Evolutionary conservation across 1,140 invertebrate genomes (phyloP).

Genomic region (Drosophila albomicans): DNA sequence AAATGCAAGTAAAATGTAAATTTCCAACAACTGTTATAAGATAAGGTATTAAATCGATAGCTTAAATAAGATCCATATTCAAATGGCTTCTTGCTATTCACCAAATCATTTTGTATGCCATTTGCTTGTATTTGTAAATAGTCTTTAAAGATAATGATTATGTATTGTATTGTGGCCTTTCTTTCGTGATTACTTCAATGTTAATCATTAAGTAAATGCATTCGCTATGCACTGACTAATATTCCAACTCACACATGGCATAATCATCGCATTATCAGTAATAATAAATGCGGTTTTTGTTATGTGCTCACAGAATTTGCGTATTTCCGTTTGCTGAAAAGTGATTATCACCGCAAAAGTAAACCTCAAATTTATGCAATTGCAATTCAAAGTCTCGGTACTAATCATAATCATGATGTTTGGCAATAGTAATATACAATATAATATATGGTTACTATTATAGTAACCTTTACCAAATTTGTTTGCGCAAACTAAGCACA

Average conservation of each 20-base stretch:
- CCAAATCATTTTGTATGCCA: neutral
- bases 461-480: constrained; percentile 12
- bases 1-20: too few species aligned
- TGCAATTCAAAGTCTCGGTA: constrained; percentile 40
- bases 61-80: too few species aligned
- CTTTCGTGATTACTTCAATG: constrained; percentile 27
- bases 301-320: constrained; percentile 23
- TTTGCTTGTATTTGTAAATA: neutral
- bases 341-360: constrained; percentile 62
- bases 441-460: too few species aligned
- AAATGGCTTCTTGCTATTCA: neutral
- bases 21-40: too few species aligned
- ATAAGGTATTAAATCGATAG: too few species aligned
- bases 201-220: constrained; percentile 20
- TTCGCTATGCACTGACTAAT: neutral
- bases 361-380: constrained; percentile 71
- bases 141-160: neutral
- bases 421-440: neutral
- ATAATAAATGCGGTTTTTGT: constrained; percentile 68
- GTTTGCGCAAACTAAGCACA: constrained; percentile 7
- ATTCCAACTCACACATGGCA: constrained; percentile 2
- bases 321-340: constrained; percentile 44
- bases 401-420: constrained; percentile 46
- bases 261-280: constrained; percentile 68
- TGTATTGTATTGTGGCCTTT: constrained; percentile 24